A percentile compares a stretch with the other conserved stretches of the same genome.
phyloP scores from a whole-genome alignment of 92 coral and sea anemone species.

The Blastomussa wellsi region DNA sequence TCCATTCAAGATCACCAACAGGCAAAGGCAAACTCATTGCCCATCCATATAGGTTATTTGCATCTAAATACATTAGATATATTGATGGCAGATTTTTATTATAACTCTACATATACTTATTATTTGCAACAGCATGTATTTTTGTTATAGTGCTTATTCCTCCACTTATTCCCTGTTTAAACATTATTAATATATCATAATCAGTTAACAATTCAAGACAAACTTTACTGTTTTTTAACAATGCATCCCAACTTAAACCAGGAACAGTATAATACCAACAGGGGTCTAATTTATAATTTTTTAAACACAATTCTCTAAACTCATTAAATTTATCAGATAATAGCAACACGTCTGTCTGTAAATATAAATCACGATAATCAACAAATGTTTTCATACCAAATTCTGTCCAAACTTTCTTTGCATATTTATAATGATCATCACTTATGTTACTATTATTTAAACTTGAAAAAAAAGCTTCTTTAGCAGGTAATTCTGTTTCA shows the following conservation, averaged over 20 bases:
- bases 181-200: not conserved
- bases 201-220: constrained; percentile 14
- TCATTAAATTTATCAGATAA: not conserved
- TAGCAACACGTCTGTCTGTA: constrained; percentile 20
- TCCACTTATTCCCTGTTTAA: constrained; percentile 9
- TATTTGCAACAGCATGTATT: not conserved
- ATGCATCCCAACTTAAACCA: constrained; percentile 38
- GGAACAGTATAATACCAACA: constrained; percentile 39
- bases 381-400: constrained; percentile 3
- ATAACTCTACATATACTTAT: constrained; percentile 15
- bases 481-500: constrained; percentile 3
- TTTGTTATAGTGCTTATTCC: not conserved
- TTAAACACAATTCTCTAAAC: not conserved
- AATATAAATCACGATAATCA: constrained; percentile 40
- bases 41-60: constrained; percentile 22
- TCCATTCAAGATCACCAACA: not conserved
- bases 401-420: constrained; percentile 18
- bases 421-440: constrained; percentile 42
- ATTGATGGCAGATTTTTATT: not conserved
- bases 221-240: constrained; percentile 7
- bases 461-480: constrained; percentile 9
- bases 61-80: not conserved
- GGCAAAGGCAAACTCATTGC: constrained; percentile 8
- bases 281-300: constrained; percentile 20
- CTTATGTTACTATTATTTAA: not conserved